Evolutionary conservation across 2,888 invertebrate species (phyloP), one percentile per base, ranked within the genome.

Genomic region (Rhabditoides inermis): DNA sequence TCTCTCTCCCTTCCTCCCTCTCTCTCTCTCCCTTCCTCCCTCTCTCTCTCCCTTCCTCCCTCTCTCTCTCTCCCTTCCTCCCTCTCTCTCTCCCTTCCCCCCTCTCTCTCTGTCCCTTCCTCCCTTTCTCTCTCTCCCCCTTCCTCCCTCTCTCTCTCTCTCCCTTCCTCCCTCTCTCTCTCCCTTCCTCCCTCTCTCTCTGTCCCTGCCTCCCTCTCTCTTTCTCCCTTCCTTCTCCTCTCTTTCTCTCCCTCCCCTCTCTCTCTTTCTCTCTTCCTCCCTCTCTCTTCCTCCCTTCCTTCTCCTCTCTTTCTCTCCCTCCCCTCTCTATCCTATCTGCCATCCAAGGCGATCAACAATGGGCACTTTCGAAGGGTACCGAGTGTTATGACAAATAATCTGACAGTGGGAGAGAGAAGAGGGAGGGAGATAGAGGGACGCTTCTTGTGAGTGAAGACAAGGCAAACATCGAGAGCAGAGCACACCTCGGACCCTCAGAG

Each of bases 291-390:
- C 22, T 49, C n/a, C 35, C 41, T 56, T 48, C 45, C 42, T 30
- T 51, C 49, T 48, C 49, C 45, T 52, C 40, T 52, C 56, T 51
- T 49, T 42, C 45, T 42, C 42, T n/a, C 22, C 25, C 20, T 22
- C 20, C 12, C 20, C 18, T 18, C 15, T n/a, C 41, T 40, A 15
- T 42, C 22, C 42, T 20, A 37, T 44, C 15, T n/a, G n/a, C n/a
- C n/a, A n/a, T n/a, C n/a, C n/a, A n/a, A n/a, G n/a, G n/a, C n/a
- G n/a, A n/a, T n/a, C n/a, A n/a, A n/a, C n/a, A n/a, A 32, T 10
- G 32, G 15, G 15, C 7, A 32, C 7, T 32, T 32, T 7, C 15
- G 15, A 32, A 32, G 32, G 32, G 32, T 7, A 32, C 10, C 15
- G 15, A 15, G 32, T 10, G 15, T 7, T 10, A 10, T 32, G 32